Percentiles rank a stretch among this genome's conserved stretches.
These are phyloP conservation scores for Macrocentrus cingulum DNA, from an alignment of 1,140 invertebrate genomes.

Conservation along the genomic window DNA sequence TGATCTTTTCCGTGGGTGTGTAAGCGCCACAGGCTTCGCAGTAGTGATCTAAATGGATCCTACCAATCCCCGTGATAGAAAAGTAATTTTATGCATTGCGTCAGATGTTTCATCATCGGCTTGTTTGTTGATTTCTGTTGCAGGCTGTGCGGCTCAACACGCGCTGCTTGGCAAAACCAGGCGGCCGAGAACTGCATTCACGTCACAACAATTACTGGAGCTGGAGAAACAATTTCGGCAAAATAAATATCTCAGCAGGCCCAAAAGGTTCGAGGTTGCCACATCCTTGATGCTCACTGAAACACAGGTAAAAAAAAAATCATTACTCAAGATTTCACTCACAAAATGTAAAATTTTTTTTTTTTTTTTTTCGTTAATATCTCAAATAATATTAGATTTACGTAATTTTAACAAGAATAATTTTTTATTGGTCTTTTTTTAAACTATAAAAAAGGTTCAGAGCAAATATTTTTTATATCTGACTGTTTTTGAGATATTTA, in stretches of 20 bases:
- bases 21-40: background rate
- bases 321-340: too few relatives aligned
- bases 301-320: slow-evolving; percentile 83
- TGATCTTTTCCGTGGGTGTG: slow-evolving; percentile 33
- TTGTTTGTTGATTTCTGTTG: slow-evolving; percentile 30
- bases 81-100: background rate
- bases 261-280: slow-evolving; percentile 98
- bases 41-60: background rate
- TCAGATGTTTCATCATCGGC: slow-evolving; percentile 1
- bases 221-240: slow-evolving; percentile 97
- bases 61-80: background rate
- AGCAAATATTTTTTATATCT: too few relatives aligned
- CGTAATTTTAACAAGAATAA: too few relatives aligned
- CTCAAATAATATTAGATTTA: too few relatives aligned
- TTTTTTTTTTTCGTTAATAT: slow-evolving; percentile 1
- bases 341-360: too few relatives aligned
- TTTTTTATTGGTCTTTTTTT: too few relatives aligned
- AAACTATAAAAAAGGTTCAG: too few relatives aligned
- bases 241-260: slow-evolving; percentile 98
- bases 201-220: slow-evolving; percentile 95
- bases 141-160: slow-evolving; percentile 67
- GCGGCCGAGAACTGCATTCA: slow-evolving; percentile 95
- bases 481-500: too few relatives aligned
- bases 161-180: slow-evolving; percentile 91
- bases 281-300: slow-evolving; percentile 97